Base-by-base conservation (phyloP, 2,888 invertebrate species). In the Tenthredo mesomela region DNA sequence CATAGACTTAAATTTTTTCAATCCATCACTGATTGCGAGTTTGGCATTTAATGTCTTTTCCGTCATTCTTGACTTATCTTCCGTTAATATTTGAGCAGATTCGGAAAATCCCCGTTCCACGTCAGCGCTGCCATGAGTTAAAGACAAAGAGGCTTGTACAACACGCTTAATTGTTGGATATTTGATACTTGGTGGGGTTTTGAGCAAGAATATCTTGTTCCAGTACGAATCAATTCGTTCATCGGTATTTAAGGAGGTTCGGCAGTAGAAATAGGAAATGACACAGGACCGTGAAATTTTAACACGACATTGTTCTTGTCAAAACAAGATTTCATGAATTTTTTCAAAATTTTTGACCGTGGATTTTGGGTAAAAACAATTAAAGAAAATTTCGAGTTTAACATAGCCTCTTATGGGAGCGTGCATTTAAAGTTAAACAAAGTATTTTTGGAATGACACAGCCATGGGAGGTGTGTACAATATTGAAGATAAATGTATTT, bases 51-150 rank as follows among this genome's bases (percentile, higher is more conserved):
- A 50, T 25, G 82, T 86, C 65, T 61, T 77, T 75, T 70, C 80
- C 2, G 43, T n/a, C 86, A 86, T 86, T 15, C 21, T 65, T 67
- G 82, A 40, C 47, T 82, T 84, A 67, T 86, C 84, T 77, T 86
- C 84, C 15, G 84, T 84, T 25, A 86, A 29, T 21, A 86, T 33
- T 58, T 82, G 85, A n/a, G 71, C 40, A 25, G 82, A 80, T 50
- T 47, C 6, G 7, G 86, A 86, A 61, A 86, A 85, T 15, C 82
- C 86, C 25, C 84, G 40, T 47, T 86, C 86, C n/a, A 85, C 73
- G 25, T 86, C 82, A 7, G 86, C 82, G 54, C 82, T 86, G 15
- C 82, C 84, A 70, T 86, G 84, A 54, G 73, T 21, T 25, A 86
- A 61, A 61, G 84, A 40, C 29, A 86, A 43, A 40, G 65, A 43